These are phyloP conservation scores for Lichenostomus cassidix DNA, from an alignment of 2,113 vertebrate genomes.

Conservation along the genomic window DNA sequence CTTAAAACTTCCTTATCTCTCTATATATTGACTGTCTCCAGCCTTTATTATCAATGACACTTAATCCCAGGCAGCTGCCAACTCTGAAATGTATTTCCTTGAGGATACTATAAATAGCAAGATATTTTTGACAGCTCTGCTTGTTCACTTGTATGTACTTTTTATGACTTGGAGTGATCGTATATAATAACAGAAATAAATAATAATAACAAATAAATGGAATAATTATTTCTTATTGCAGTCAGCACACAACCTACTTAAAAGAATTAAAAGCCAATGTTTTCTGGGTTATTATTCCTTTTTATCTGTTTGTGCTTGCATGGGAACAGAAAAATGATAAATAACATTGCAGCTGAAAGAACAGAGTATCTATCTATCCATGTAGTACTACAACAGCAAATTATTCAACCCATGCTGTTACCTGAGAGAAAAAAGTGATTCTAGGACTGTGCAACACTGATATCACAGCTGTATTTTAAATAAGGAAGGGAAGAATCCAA, in stretches of 20 bases:
- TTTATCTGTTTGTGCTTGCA: not conserved
- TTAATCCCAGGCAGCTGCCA: not conserved
- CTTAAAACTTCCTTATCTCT: not conserved
- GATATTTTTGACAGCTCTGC: not conserved
- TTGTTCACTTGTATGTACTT: not conserved
- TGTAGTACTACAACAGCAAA: not conserved
- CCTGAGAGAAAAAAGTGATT: not conserved
- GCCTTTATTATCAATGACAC: not conserved
- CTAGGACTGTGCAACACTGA: not conserved
- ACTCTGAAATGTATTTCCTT: not conserved
- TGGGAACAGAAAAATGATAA: not conserved
- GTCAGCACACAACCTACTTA: not conserved
- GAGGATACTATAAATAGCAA: not conserved
- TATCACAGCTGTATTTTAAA: not conserved
- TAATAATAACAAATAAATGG: not conserved
- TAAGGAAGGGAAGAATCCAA: not conserved
- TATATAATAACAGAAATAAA: not conserved
- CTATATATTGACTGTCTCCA: not conserved
- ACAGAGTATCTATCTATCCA: not conserved
- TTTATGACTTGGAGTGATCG: not conserved
- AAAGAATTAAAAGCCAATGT: not conserved
- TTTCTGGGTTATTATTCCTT: not conserved
- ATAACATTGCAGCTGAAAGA: not conserved
- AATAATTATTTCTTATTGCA: not conserved
- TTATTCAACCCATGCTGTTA: not conserved